Evolutionary conservation across 2,888 invertebrate genomes (phyloP).

Genomic region (Ochlodes sylvanus): DNA sequence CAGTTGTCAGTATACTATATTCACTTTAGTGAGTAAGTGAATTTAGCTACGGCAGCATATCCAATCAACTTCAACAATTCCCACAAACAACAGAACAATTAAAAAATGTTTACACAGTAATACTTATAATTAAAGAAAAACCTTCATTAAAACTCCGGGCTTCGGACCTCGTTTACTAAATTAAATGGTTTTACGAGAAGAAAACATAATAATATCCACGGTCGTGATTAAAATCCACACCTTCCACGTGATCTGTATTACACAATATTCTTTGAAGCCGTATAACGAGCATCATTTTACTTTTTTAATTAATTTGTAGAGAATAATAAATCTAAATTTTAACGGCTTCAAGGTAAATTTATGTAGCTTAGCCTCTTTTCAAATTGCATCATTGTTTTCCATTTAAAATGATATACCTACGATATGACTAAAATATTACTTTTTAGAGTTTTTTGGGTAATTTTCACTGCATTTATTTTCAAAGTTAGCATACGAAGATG

Average conservation of each 20-base stretch:
- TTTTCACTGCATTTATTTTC: no score
- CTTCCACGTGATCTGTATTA: neutral
- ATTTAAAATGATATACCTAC: no score
- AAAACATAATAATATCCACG: conserved; percentile 6
- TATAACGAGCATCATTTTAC: neutral
- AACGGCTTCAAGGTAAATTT: no score
- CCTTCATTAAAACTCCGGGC: neutral
- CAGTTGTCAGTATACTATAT: no score
- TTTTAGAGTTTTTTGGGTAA: no score
- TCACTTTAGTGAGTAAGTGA: no score
- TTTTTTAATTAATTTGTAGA: neutral
- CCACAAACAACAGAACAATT: neutral
- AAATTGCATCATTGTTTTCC: no score
- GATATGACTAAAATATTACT: no score
- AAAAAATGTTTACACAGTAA: neutral
- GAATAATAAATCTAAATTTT: neutral
- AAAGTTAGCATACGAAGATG: no score
- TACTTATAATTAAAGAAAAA: conserved; percentile 4
- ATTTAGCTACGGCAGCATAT: no score
- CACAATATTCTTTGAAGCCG: neutral
- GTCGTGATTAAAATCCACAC: neutral
- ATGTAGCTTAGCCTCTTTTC: no score
- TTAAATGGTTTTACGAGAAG: conserved; percentile 13
- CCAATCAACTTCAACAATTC: neutral
- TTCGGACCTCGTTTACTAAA: conserved; percentile 1